Evolutionary conservation across 2,797 vertebrate genomes (phyloP).

Genomic region (Lycodopsis pacificus): DNA sequence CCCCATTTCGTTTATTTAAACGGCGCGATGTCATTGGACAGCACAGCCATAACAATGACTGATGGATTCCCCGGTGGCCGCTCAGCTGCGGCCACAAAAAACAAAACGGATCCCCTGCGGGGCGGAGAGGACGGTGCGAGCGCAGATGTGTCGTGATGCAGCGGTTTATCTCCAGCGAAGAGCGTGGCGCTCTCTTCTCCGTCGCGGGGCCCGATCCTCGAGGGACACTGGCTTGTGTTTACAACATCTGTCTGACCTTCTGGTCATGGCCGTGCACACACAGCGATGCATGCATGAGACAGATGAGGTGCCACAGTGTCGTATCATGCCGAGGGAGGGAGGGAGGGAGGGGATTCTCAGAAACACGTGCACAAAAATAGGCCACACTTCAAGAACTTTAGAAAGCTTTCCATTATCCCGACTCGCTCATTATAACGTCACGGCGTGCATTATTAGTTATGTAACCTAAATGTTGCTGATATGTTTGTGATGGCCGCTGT

Average conservation of each 20-base stretch:
- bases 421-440: constrained; percentile 32
- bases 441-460: background rate
- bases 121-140: background rate
- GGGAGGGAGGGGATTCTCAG: background rate
- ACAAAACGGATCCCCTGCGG: background rate
- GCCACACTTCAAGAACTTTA: background rate
- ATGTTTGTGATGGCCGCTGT: background rate
- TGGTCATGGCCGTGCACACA: constrained; percentile 38
- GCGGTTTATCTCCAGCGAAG: constrained; percentile 53
- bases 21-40: constrained; percentile 32
- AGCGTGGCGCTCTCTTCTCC: background rate
- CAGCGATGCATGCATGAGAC: constrained; percentile 3
- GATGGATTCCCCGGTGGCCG: constrained; percentile 56
- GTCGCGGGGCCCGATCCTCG: constrained; percentile 8
- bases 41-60: constrained; percentile 55
- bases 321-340: background rate
- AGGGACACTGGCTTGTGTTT: constrained; percentile 49
- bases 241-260: constrained; percentile 56
- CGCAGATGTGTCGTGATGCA: constrained; percentile 41
- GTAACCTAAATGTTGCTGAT: constrained; percentile 21
- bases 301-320: constrained; percentile 11
- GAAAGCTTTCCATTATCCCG: constrained; percentile 6
- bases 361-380: background rate
- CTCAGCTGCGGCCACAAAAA: constrained; percentile 23
- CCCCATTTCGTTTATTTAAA: constrained; percentile 66